phyloP scores from a whole-genome alignment of 2,888 invertebrate genomes.

The Idaea biselata region DNA sequence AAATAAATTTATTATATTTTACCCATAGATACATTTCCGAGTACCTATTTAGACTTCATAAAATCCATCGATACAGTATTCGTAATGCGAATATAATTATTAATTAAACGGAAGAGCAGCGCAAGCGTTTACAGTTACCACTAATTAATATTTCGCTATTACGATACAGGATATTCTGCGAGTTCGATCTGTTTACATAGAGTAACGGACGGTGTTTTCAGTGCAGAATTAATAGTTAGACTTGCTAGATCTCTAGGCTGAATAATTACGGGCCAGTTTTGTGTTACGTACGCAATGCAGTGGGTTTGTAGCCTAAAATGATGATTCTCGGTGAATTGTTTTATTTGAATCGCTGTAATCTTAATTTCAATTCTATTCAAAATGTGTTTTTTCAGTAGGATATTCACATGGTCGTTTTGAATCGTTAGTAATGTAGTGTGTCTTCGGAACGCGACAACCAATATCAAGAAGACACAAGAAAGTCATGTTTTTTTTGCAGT shows the following conservation, averaged over 20 bases:
- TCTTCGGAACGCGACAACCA: no score
- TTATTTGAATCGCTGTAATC: no score
- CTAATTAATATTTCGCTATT: constrained; percentile 37
- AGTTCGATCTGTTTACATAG: constrained; percentile 16
- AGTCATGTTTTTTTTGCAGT: no score
- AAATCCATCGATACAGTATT: constrained; percentile 4
- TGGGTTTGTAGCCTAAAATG: not conserved
- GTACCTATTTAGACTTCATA: not conserved
- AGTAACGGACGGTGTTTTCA: constrained; percentile 22
- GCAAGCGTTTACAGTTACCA: constrained; percentile 20
- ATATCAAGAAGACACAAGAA: no score
- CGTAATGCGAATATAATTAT: constrained; percentile 14
- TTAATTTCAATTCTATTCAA: no score
- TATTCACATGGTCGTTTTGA: no score
- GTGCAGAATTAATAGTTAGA: constrained; percentile 31
- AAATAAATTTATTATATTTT: no score
- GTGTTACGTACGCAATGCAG: constrained; percentile 26
- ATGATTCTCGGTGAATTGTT: no score
- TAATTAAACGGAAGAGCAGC: constrained; percentile 24
- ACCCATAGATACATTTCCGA: not conserved
- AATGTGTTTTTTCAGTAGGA: no score
- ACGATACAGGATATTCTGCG: constrained; percentile 30
- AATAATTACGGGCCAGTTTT: constrained; percentile 46
- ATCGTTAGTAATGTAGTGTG: no score
- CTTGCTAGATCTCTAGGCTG: constrained; percentile 32